Base-by-base conservation (phyloP, 1,140 invertebrate species). In the Kradibia gibbosae region DNA sequence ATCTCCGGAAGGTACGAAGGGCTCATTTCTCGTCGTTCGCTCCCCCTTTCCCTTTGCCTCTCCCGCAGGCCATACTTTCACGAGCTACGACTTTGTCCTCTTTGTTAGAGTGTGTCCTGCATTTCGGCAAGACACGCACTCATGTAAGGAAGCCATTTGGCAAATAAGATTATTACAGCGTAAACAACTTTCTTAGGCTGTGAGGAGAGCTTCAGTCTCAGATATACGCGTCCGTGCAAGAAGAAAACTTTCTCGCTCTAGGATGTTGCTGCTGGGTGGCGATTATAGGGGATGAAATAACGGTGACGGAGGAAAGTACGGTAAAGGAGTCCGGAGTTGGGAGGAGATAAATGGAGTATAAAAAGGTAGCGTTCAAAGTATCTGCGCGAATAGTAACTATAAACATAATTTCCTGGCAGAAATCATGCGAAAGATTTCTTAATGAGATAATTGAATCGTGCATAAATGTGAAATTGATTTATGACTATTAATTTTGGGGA, bases 151-250 rank as follows among this genome's bases (percentile, higher is more conserved):
- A 88, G 85, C 86, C 88, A 87, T 86, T 88, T 86, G 86, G 85
- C 86, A 89, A 89, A 89, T 89, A 87, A 88, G 88, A 90, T 90
- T 90, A 89, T 89, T 88, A 85, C 86, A 84, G 85, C 88, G 86
- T 89, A 89, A 88, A 89, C 87, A 89, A 90, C 86, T 89, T 88
- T 89, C 85, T 86, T 88, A 82, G 84, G 82, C 10, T 39, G 5
- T 8, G 13, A 10, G 50, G 3, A 3, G 20, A 22, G 50, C 50
- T 22, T 3, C 5, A 22, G 4, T 80, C 62, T 75, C 83, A 80
- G 83, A 83, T 74, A 78, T 60, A 60, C 75, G 71, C 60, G 76
- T 57, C 50, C 11, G 57, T 55, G 15, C 5, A 11, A 11, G 50
- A 11, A 11, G 50, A 53, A 5, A 53, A 53, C 45, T 53, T n/a